These are phyloP conservation scores for Zaprionus obscuricornis DNA, from an alignment of 2,888 invertebrate genomes.

Conservation along the genomic window DNA sequence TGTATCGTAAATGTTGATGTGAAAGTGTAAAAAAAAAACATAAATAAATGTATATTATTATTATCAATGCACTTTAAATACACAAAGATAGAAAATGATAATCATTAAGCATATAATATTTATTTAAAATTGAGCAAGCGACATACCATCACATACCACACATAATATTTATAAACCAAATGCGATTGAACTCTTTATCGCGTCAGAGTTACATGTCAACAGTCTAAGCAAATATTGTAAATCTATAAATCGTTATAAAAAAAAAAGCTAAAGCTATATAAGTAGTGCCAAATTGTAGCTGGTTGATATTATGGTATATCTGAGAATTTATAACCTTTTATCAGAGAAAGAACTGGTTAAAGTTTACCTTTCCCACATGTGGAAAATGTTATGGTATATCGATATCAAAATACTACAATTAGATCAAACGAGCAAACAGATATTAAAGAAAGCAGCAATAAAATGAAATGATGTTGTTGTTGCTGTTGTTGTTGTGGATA, in stretches of 20 bases:
- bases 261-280: no score
- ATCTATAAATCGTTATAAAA: slow-evolving; percentile 30
- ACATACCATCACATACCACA: slow-evolving; percentile 3
- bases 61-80: slow-evolving; percentile 46
- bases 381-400: slow-evolving; percentile 9
- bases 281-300: slow-evolving; percentile 61
- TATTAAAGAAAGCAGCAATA: slow-evolving; percentile 68
- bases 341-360: slow-evolving; percentile 38
- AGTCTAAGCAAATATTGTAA: slow-evolving; percentile 56
- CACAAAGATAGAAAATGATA: slow-evolving; percentile 38
- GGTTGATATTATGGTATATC: slow-evolving; percentile 1
- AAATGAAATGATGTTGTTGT: slow-evolving; percentile 35
- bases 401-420: slow-evolving; percentile 28
- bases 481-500: slow-evolving; percentile 18
- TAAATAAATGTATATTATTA: slow-evolving; percentile 19
- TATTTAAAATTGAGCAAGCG: slow-evolving; percentile 34
- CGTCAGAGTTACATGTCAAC: slow-evolving; percentile 22
- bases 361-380: slow-evolving; percentile 70
- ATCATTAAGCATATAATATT: slow-evolving; percentile 52
- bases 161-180: slow-evolving; percentile 54
- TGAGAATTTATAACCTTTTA: slow-evolving; percentile 59
- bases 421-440: slow-evolving; percentile 42
- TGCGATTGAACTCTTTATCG: slow-evolving; percentile 77
- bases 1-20: slow-evolving; percentile 17
- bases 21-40: slow-evolving; percentile 64